Base-by-base conservation (phyloP, 2,888 invertebrate species). In the Pammene fasciana region DNA sequence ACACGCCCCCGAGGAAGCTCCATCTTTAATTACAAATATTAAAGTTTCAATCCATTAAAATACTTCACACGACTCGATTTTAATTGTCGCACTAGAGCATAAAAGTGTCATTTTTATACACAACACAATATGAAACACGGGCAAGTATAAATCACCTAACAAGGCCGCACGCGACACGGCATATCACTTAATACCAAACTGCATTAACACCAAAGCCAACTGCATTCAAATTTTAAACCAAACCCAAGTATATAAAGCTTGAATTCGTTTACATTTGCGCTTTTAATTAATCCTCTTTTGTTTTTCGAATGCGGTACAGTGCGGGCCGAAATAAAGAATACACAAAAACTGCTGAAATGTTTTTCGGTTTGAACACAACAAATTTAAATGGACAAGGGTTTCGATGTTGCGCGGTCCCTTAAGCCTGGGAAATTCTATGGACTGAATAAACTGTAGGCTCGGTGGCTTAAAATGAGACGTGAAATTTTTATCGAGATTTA, bases 81-180 rank as follows among this genome's bases (percentile, higher is more conserved):
- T 70, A 70, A 70, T 70, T 65, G 59, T 70, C 59, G 68, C 65
- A 65, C 68, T 70, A 48, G 59, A 65, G 59, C 59, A 70, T 70
- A 70, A 70, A 70, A 70, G 65, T 70, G 68, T 65, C 65, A 70
- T 70, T 70, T 57, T 65, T 70, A 52, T 65, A 65, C 68, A 65
- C 65, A 70, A 52, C 68, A 65, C 46, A 57, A 59, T 52, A 64
- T 68, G 68, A 68, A 68, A 64, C 62, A 70, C 59, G 68, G 57
- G 18, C 68, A 38, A 7, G 52, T 65, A 70, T 70, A 70, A 70
- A 70, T 70, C 68, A 70, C 36, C 57, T 59, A 59, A 70, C 65
- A 60, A 59, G 56, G 59, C 38, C 65, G 65, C 68, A 70, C 65
- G 68, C 68, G 68, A 70, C 64, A 14, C 14, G 50, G 43, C 45